Evolutionary conservation across 92 coral and sea anemone genomes (phyloP).

Genomic region (Umimayanthus kanabou): DNA sequence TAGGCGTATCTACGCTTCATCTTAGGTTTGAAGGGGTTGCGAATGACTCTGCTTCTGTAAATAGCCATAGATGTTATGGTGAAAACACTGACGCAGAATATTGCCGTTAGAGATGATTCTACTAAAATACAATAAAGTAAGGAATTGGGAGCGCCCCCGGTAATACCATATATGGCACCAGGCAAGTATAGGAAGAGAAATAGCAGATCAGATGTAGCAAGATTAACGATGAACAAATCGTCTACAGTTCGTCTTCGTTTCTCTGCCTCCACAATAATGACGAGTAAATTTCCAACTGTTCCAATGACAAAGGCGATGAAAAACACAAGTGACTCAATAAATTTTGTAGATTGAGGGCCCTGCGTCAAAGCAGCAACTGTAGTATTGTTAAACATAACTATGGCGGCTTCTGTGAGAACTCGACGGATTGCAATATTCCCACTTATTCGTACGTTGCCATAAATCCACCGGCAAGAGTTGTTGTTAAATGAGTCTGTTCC

Average conservation of each 20-base stretch:
- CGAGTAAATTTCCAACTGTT: slow-evolving; percentile 29
- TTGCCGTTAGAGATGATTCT: slow-evolving; percentile 27
- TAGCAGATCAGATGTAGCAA: slow-evolving; percentile 27
- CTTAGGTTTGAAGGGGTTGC: slow-evolving; percentile 30
- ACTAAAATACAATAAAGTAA: neutral
- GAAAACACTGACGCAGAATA: slow-evolving; percentile 19
- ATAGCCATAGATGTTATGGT: slow-evolving; percentile 43
- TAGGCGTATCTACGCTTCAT: slow-evolving; percentile 26
- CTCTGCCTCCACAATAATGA: slow-evolving; percentile 31
- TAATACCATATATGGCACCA: slow-evolving; percentile 12
- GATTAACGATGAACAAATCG: slow-evolving; percentile 28
- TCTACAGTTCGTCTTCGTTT: slow-evolving; percentile 19
- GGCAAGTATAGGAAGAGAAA: slow-evolving; percentile 32
- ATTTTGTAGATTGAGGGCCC: neutral
- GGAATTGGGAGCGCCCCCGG: slow-evolving; percentile 8
- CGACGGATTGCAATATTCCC: neutral
- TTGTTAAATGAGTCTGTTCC: neutral
- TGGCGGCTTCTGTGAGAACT: neutral
- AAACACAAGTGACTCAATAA: slow-evolving; percentile 17
- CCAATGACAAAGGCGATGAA: slow-evolving; percentile 25
- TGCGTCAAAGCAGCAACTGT: neutral
- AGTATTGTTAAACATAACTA: slow-evolving; percentile 5
- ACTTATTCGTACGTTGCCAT: too few species aligned
- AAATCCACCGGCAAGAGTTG: neutral
- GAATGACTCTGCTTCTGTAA: slow-evolving; percentile 27